Conservation (phyloP, 2,797 vertebrate genomes). For the Lates japonicus region DNA sequence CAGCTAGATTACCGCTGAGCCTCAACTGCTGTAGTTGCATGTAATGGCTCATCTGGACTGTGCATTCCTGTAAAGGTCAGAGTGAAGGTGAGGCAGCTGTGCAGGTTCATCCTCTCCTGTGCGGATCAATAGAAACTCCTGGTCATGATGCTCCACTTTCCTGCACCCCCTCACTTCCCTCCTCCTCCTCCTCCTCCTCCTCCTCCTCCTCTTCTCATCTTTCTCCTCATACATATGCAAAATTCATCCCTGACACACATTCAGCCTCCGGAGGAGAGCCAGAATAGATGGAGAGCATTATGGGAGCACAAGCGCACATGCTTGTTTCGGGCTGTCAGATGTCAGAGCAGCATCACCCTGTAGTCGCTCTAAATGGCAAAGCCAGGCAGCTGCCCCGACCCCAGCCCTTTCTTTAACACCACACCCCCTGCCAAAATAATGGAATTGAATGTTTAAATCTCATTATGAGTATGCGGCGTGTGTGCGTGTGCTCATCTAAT, state of each 20-base stretch:
- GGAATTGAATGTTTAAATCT: constrained; percentile 62
- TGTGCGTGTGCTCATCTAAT: constrained; percentile 43
- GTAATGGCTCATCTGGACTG: constrained; percentile 2
- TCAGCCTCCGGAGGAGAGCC: constrained; percentile 56
- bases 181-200: constrained; percentile 37
- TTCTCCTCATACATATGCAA: constrained; percentile 78
- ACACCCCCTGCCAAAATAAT: constrained; percentile 53
- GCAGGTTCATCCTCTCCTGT: constrained; percentile 44
- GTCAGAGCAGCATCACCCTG: constrained; percentile 19
- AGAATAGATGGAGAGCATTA: constrained; percentile 40
- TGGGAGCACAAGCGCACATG: constrained; percentile 29
- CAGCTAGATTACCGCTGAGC: not conserved
- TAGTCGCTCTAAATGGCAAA: constrained; percentile 25
- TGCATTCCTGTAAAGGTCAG: constrained; percentile 41
- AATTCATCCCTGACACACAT: constrained; percentile 75
- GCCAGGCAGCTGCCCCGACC: not conserved
- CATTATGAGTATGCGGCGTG: constrained; percentile 41
- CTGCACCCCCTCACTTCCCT: constrained; percentile 47
- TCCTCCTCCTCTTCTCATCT: constrained; percentile 48
- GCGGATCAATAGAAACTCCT: constrained; percentile 56
- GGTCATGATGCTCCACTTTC: constrained; percentile 65
- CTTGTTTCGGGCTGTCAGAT: constrained; percentile 42
- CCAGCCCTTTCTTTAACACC: constrained; percentile 27
- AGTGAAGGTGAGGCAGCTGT: constrained; percentile 45
- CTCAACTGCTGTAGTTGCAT: not conserved